Conservation (phyloP, 2,113 vertebrate species). For the Sakesphorus luctuosus region DNA sequence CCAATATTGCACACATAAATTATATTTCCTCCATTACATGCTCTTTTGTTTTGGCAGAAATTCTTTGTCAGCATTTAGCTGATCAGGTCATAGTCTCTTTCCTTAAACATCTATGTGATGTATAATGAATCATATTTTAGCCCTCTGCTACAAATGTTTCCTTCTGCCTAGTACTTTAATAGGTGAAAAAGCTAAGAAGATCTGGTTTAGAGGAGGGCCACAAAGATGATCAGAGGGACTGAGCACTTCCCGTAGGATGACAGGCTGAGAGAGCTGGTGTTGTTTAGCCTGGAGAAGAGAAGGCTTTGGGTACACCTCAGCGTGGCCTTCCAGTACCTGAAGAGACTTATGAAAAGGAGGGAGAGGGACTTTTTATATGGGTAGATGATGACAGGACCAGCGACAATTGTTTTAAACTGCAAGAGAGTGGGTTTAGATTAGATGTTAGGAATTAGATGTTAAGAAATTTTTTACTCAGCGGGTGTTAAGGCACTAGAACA, state of each 20-base stretch:
- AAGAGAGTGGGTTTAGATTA: background rate
- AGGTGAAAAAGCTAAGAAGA: background rate
- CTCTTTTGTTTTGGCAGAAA: background rate
- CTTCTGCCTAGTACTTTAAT: background rate
- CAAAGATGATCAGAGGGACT: background rate
- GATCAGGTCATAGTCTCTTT: background rate
- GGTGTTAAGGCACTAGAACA: background rate
- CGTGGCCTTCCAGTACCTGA: background rate
- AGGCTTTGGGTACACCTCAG: background rate
- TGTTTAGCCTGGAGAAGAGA: background rate
- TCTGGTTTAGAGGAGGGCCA: background rate
- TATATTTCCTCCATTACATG: background rate
- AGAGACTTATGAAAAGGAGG: background rate
- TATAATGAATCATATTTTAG: background rate
- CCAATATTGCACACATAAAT: background rate
- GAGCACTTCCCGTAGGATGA: rapidly evolving
- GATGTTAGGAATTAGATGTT: background rate
- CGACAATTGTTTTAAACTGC: background rate
- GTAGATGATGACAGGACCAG: background rate
- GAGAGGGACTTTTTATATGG: background rate
- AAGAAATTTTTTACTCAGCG: background rate
- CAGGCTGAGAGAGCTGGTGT: background rate
- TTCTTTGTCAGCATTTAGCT: background rate
- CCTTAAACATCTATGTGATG: background rate
- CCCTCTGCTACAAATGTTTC: background rate